Evolutionary conservation across 2,113 vertebrate genomes (phyloP).

Genomic region (Phaethornis superciliosus): DNA sequence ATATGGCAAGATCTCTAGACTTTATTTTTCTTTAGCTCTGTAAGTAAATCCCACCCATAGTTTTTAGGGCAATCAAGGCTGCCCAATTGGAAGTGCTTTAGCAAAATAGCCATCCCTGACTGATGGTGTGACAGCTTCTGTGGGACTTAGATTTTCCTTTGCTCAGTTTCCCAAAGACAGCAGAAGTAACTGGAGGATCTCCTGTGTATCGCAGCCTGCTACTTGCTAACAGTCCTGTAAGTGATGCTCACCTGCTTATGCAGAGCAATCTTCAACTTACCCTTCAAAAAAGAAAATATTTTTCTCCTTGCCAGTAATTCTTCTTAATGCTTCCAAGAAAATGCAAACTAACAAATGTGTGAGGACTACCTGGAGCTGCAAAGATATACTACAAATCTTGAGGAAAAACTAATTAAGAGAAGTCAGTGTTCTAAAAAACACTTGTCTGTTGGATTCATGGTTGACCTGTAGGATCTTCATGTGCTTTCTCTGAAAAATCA

Average conservation of each 20-base stretch:
- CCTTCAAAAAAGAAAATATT: not conserved
- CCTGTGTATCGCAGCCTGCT: not conserved
- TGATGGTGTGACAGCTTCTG: not conserved
- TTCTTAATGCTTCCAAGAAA: not conserved
- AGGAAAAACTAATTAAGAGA: not conserved
- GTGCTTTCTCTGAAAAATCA: not conserved
- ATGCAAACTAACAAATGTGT: not conserved
- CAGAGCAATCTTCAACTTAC: not conserved
- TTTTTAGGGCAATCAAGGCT: not conserved
- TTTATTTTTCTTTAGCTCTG: not conserved
- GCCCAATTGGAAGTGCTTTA: accelerated
- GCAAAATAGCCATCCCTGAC: not conserved
- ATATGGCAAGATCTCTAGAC: not conserved
- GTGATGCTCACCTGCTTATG: not conserved
- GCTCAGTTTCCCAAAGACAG: not conserved
- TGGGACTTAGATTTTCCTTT: not conserved
- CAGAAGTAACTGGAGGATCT: not conserved
- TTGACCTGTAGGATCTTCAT: not conserved
- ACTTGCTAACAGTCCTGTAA: not conserved
- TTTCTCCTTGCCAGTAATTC: not conserved
- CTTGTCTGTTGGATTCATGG: not conserved
- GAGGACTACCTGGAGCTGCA: not conserved
- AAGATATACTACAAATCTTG: not conserved
- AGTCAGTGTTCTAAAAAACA: not conserved
- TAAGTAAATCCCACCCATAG: not conserved